phyloP scores from a whole-genome alignment of 2,888 invertebrate genomes.

The Clusia tigrina region DNA sequence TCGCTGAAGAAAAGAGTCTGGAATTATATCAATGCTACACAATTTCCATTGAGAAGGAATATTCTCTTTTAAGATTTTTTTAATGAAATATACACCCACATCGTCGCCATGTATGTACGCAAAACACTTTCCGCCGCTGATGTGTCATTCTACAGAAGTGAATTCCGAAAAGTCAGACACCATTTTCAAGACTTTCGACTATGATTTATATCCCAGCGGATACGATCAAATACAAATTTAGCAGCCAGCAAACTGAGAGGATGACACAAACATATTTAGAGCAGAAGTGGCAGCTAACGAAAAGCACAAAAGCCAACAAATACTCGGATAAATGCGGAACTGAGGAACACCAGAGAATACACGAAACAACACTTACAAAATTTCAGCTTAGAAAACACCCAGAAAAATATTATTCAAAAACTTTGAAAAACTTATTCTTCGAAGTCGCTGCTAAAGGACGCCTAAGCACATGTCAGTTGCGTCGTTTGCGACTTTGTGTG shows the following conservation, averaged over 20 bases:
- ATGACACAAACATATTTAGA: constrained; percentile 1
- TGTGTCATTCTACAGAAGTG: not conserved
- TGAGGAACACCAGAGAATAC: not conserved
- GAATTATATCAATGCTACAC: too few species aligned
- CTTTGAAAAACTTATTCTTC: constrained; percentile 38
- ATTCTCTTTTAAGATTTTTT: too few species aligned
- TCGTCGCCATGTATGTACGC: not conserved
- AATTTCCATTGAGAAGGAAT: too few species aligned
- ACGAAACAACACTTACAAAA: constrained; percentile 29
- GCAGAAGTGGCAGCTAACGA: constrained; percentile 1
- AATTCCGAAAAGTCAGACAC: constrained; percentile 1
- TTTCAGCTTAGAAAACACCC: not conserved
- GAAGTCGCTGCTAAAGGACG: not conserved
- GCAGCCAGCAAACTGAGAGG: not conserved
- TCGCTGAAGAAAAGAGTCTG: too few species aligned
- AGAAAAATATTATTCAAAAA: constrained; percentile 16
- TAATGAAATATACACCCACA: not conserved
- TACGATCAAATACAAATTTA: constrained; percentile 2
- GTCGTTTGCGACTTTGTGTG: not conserved
- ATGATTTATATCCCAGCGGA: constrained; percentile 10
- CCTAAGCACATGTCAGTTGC: not conserved
- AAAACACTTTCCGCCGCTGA: not conserved
- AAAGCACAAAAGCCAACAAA: constrained; percentile 1
- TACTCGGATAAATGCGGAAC: not conserved
- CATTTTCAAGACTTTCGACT: not conserved